A percentile compares a stretch with the other conserved stretches of the same genome.
phyloP scores from a whole-genome alignment of 2,113 vertebrate genomes.

The Theristicus caerulescens region DNA sequence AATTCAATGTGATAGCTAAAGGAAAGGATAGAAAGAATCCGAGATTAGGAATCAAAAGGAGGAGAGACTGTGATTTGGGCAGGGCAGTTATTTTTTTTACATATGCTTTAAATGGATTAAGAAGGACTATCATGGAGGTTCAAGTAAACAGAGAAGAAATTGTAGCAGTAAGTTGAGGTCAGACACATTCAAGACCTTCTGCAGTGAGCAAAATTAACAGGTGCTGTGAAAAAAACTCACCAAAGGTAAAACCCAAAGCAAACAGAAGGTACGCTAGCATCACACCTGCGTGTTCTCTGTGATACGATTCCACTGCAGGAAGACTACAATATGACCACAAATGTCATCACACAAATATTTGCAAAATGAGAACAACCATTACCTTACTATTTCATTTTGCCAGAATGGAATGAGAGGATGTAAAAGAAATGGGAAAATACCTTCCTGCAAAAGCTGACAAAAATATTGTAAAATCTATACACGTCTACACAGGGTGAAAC shows the following conservation, averaged over 20 bases:
- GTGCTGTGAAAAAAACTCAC: background rate
- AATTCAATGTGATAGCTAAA: background rate
- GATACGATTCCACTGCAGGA: background rate
- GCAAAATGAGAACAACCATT: background rate
- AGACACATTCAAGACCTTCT: background rate
- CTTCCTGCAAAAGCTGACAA: background rate
- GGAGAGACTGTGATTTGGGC: background rate
- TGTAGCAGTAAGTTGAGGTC: background rate
- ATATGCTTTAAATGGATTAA: background rate
- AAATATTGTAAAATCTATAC: background rate
- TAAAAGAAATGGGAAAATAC: background rate
- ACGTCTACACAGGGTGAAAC: background rate
- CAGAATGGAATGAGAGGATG: background rate
- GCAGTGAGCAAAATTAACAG: background rate
- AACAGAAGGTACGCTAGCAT: background rate
- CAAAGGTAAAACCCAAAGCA: background rate
- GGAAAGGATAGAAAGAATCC: background rate
- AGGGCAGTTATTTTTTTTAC: background rate
- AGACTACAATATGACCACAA: background rate
- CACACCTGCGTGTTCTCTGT: background rate
- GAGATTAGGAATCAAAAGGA: background rate
- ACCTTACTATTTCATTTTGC: background rate
- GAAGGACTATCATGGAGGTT: background rate
- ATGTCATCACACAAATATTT: background rate
- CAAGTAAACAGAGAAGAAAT: background rate